Conservation (phyloP, 2,113 vertebrate genomes). For the Xiphophorus maculatus region DNA sequence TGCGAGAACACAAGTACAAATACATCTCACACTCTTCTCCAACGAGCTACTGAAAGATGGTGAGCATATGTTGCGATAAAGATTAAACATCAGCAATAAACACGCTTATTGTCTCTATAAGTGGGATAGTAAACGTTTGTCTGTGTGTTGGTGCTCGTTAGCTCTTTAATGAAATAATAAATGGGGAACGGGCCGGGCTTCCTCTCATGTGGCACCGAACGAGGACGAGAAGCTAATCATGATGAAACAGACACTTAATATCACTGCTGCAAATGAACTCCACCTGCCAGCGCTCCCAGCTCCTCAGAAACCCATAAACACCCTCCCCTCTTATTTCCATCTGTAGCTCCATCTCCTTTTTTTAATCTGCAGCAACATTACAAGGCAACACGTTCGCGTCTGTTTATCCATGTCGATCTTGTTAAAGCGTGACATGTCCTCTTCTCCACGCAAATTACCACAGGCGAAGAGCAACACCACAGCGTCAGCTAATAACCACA, state of each 20-base stretch:
- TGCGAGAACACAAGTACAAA: slow-evolving; percentile 33
- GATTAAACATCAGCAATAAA: slow-evolving; percentile 68
- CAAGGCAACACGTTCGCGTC: slow-evolving; percentile 16
- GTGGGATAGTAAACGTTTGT: slow-evolving; percentile 59
- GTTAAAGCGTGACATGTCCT: slow-evolving; percentile 79
- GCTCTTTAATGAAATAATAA: slow-evolving; percentile 72
- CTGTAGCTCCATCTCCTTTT: slow-evolving; percentile 25
- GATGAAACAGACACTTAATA: slow-evolving; percentile 67
- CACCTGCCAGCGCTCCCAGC: slow-evolving; percentile 58
- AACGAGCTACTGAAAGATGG: slow-evolving; percentile 41
- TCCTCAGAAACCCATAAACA: slow-evolving; percentile 34
- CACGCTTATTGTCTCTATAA: slow-evolving; percentile 61
- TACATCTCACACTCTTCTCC: slow-evolving; percentile 10
- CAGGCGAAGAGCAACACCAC: slow-evolving; percentile 59
- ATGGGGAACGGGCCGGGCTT: slow-evolving; percentile 46
- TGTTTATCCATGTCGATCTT: slow-evolving; percentile 73
- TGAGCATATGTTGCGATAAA: slow-evolving; percentile 64
- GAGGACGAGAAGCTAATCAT: slow-evolving; percentile 63
- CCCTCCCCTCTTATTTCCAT: slow-evolving; percentile 25
- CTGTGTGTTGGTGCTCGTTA: slow-evolving; percentile 64
- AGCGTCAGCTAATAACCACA: slow-evolving; percentile 66
- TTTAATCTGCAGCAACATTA: slow-evolving; percentile 49
- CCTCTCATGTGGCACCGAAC: slow-evolving; percentile 55
- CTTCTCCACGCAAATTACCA: slow-evolving; percentile 72
- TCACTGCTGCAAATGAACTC: slow-evolving; percentile 64